Evolutionary conservation across 1,140 invertebrate species (phyloP).

Genomic region (Hylyphantes graminicola): DNA sequence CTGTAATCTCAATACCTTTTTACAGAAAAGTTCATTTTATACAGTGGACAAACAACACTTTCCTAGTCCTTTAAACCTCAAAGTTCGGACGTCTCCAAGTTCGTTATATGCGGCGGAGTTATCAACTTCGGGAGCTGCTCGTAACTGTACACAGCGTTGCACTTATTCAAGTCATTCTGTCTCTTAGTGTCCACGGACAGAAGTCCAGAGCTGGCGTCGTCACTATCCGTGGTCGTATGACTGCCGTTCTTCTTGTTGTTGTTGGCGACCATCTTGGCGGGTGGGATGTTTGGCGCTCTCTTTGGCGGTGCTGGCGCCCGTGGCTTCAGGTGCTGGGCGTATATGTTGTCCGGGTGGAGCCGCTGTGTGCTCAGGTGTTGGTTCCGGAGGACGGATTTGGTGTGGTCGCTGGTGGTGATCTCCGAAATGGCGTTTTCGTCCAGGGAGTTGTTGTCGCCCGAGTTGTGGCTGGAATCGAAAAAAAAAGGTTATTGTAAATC

Average conservation of each 20-base stretch:
- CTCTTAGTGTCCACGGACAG: slow-evolving; percentile 46
- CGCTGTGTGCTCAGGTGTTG: neutral
- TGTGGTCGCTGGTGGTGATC: slow-evolving; percentile 18
- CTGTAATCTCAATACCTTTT: neutral
- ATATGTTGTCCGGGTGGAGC: slow-evolving; percentile 35
- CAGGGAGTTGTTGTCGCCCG: slow-evolving; percentile 81
- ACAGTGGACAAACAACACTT: neutral
- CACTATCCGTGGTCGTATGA: slow-evolving; percentile 28
- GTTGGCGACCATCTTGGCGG: slow-evolving; percentile 43
- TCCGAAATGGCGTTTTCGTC: slow-evolving; percentile 82
- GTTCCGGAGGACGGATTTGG: slow-evolving; percentile 27
- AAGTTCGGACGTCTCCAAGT: slow-evolving; percentile 59
- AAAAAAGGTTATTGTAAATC: too few species aligned
- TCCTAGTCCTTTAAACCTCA: neutral
- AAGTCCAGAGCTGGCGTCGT: slow-evolving; percentile 50
- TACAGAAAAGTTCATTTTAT: neutral
- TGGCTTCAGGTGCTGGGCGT: slow-evolving; percentile 5
- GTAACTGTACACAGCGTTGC: slow-evolving; percentile 53
- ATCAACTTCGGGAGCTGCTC: slow-evolving; percentile 50
- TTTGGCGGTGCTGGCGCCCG: slow-evolving; percentile 20
- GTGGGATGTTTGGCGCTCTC: slow-evolving; percentile 37
- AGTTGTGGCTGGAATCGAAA: slow-evolving; percentile 72
- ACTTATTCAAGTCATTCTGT: slow-evolving; percentile 60
- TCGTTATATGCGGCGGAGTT: slow-evolving; percentile 56
- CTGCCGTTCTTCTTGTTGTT: slow-evolving; percentile 42